phyloP scores from a whole-genome alignment of 2,888 invertebrate genomes.

The Drosophila conformis region DNA sequence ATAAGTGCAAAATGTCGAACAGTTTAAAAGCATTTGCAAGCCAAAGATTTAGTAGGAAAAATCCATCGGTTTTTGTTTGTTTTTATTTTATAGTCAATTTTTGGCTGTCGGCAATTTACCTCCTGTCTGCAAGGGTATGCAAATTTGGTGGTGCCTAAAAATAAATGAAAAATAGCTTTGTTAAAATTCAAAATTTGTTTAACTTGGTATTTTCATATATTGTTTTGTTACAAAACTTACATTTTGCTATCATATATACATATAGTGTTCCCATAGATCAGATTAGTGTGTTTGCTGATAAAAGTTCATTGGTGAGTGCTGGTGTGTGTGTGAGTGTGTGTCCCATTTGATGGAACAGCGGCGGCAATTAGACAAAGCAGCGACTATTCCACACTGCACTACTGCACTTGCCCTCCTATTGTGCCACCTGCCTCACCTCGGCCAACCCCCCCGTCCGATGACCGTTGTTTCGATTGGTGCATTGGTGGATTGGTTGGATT shows the following conservation, averaged over 20 bases:
- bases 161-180: too few species aligned
- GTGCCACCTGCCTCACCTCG: not conserved
- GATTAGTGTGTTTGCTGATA: conserved; percentile 19
- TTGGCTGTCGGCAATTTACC: too few species aligned
- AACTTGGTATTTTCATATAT: too few species aligned
- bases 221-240: not conserved
- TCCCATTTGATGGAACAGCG: not conserved
- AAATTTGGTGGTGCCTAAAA: too few species aligned
- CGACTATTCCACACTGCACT: not conserved
- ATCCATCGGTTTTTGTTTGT: too few species aligned
- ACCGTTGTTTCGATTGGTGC: conserved; percentile 38
- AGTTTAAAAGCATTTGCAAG: too few species aligned
- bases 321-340: not conserved
- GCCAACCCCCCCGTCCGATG: not conserved
- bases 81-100: too few species aligned
- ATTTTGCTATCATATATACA: not conserved
- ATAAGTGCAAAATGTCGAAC: not conserved
- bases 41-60: too few species aligned
- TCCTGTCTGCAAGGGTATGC: too few species aligned
- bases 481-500: conserved; percentile 18
- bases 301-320: conserved; percentile 26
- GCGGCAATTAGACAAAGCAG: conserved; percentile 15
- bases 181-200: not conserved
- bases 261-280: too few species aligned
- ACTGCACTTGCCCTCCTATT: not conserved